Evolutionary conservation across 2,113 vertebrate species (phyloP).

Genomic region (Symphodus melops): DNA sequence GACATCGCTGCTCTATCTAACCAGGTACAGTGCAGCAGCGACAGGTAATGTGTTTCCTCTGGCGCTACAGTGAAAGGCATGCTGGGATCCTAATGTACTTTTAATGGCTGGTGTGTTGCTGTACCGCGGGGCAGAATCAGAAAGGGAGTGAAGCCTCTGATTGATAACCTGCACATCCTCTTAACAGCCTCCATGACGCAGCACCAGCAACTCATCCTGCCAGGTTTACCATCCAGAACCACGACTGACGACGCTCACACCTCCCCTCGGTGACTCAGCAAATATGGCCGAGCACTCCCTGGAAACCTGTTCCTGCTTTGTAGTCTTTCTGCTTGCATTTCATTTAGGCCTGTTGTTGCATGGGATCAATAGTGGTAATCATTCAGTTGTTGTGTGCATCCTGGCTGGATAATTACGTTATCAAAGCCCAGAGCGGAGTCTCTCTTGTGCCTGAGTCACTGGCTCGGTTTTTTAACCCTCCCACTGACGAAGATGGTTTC

Average conservation of each 20-base stretch:
- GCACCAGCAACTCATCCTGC: constrained; percentile 61
- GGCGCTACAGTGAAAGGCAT: constrained; percentile 53
- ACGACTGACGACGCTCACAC: constrained; percentile 15
- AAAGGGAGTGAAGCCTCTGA: constrained; percentile 50
- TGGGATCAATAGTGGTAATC: constrained; percentile 56
- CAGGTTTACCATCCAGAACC: constrained; percentile 40
- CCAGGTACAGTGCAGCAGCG: not conserved
- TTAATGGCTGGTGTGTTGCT: constrained; percentile 74
- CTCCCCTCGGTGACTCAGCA: constrained; percentile 67
- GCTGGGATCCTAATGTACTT: constrained; percentile 72
- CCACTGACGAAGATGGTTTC: constrained; percentile 35
- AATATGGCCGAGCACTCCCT: constrained; percentile 24
- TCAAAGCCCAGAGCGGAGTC: constrained; percentile 34
- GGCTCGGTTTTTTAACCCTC: constrained; percentile 18
- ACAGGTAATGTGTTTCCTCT: constrained; percentile 18
- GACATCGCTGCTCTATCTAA: constrained; percentile 10
- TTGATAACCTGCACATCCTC: constrained; percentile 67
- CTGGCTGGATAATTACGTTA: constrained; percentile 50
- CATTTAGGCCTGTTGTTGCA: constrained; percentile 44
- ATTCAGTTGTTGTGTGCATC: constrained; percentile 44
- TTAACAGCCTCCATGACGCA: constrained; percentile 63
- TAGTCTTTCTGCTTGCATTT: constrained; percentile 37
- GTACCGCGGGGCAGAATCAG: constrained; percentile 26
- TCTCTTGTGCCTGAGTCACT: constrained; percentile 20
- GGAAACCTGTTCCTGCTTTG: constrained; percentile 26